Percentiles rank a stretch among this genome's conserved stretches.
phyloP scores from a whole-genome alignment of 2,113 vertebrate genomes.

The Peromyscus californicus region DNA sequence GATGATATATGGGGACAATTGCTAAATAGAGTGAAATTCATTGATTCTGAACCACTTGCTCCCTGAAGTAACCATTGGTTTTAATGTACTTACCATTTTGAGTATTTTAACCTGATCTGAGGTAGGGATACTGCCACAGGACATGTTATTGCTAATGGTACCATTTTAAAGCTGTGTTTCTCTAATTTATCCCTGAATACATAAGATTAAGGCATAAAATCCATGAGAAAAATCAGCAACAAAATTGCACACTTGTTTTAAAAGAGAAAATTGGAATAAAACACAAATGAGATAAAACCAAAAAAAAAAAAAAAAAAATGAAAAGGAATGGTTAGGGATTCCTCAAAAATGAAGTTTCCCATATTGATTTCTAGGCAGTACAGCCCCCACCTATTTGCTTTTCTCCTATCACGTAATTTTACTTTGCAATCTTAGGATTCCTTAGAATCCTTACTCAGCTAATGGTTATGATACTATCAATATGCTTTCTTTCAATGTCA shows the following conservation, averaged over 20 bases:
- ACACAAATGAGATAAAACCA: not conserved
- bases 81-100: not conserved
- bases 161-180: not conserved
- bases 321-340: not conserved
- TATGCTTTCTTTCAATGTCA: not conserved
- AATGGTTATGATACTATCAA: not conserved
- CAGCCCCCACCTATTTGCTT: not conserved
- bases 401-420: not conserved
- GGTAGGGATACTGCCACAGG: not conserved
- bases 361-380: not conserved
- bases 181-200: not conserved
- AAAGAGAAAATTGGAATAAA: conserved; percentile 25
- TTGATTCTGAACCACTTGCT: not conserved
- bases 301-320: not conserved
- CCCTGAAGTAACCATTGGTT: not conserved
- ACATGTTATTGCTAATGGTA: not conserved
- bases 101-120: conserved; percentile 7
- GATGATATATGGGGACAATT: not conserved
- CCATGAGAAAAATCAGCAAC: not conserved
- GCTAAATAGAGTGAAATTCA: not conserved
- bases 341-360: not conserved
- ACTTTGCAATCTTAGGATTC: not conserved
- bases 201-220: not conserved
- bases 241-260: conserved; percentile 9
- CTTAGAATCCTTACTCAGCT: not conserved